Base-by-base conservation (phyloP, 2,113 vertebrate genomes). In the Prunella himalayana region DNA sequence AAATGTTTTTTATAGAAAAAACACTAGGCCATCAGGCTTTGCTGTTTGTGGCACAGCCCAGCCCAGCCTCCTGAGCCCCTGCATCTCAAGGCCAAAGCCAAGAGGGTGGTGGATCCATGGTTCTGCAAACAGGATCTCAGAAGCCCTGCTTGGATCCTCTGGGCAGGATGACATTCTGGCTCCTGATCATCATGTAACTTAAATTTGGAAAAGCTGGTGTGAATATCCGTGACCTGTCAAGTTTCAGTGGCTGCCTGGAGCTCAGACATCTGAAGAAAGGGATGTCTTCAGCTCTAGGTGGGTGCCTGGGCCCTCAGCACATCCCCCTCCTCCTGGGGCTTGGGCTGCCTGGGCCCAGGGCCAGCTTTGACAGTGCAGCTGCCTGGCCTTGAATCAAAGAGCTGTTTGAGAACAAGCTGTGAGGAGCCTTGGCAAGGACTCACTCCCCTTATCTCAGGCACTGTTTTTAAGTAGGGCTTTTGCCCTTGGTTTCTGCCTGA, bases 301-400 rank as follows among this genome's bases (percentile, higher is more conserved):
- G 70, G 51, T 86, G 65, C 65, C 69, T 0, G 0, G 9, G 39
- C 42, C 53, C 33, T 45, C 44, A 89, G 69, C 30, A 71, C 61
- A 84, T 15, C 56, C 64, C 59, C 59, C 60, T 89, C 47, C 72
- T 92, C 35, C 81, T 63, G 65, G 21, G 88, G 27, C 44, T 84
- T 51, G 27, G 69, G 73, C 65, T 85, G 90, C 51, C 86, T 85
- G 90, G 95, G 94, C 93, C 65, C 17, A 1, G 49, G 81, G 89
- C 94, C 95, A 95, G 96, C 84, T 87, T 66, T 82, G 77, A 66
- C 90, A 82, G 84, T 37, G 87, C 95, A 97, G 95, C 96, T 97
- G 95, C 47, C 81, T 89, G 90, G 87, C 84, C 84, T 94, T 89
- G 87, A 91, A 92, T 94, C 87, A 94, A 96, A 94, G 86, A 81